Evolutionary conservation across 2,113 vertebrate genomes (phyloP).

Genomic region (Melanerpes aurifrons): DNA sequence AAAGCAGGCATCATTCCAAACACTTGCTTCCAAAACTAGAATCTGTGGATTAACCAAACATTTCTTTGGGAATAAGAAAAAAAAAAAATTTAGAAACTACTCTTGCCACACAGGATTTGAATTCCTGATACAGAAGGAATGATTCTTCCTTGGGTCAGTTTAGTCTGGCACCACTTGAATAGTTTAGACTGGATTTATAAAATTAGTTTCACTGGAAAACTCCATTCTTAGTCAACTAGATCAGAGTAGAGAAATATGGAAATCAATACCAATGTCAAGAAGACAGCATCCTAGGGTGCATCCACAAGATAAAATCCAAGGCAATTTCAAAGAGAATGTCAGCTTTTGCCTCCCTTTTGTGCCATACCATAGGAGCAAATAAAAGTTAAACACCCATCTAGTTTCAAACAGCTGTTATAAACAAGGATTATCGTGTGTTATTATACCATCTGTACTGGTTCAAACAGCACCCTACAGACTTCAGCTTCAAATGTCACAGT

Average conservation of each 20-base stretch:
- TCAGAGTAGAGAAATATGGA: not conserved
- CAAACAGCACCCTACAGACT: not conserved
- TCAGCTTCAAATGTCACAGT: too few relatives aligned
- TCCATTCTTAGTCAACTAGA: not conserved
- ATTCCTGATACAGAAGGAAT: not conserved
- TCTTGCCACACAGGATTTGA: not conserved
- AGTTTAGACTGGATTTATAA: not conserved
- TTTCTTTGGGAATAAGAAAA: not conserved
- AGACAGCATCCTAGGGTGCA: not conserved
- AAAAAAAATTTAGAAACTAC: not conserved
- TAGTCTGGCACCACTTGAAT: not conserved
- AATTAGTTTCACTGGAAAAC: not conserved
- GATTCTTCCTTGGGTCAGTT: not conserved
- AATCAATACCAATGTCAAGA: not conserved
- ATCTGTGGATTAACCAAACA: not conserved
- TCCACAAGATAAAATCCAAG: constrained; percentile 22
- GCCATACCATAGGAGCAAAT: not conserved
- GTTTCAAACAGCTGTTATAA: not conserved
- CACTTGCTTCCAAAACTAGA: not conserved
- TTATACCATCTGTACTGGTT: not conserved
- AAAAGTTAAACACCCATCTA: not conserved
- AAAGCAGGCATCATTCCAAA: not conserved
- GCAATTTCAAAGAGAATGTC: not conserved
- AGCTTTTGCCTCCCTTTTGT: not conserved
- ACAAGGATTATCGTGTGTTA: not conserved